Percentiles rank a stretch among this genome's conserved stretches.
Conservation (phyloP, 2,797 vertebrate genomes). For the Pterois miles region DNA sequence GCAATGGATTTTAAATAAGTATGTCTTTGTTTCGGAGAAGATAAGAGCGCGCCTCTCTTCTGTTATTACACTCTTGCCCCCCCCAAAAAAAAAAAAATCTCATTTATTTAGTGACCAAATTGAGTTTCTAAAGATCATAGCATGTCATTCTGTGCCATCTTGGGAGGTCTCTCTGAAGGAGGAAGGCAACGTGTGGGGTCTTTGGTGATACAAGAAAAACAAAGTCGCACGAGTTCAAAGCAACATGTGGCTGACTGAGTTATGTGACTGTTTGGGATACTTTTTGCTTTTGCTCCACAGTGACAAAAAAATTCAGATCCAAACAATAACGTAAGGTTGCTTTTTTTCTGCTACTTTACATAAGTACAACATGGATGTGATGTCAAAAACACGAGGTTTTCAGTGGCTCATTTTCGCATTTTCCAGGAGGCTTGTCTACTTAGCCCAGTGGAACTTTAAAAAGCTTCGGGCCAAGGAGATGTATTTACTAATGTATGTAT, state of each 20-base stretch:
- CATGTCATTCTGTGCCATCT: conserved; percentile 22
- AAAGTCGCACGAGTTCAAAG: conserved; percentile 24
- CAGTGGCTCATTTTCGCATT: conserved; percentile 35
- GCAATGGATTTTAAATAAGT: conserved; percentile 32
- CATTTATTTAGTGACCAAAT: conserved; percentile 57
- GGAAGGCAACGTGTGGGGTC: conserved; percentile 37
- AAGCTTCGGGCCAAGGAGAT: conserved; percentile 59
- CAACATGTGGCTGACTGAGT: background rate
- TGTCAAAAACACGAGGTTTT: conserved; percentile 44
- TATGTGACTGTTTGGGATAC: background rate
- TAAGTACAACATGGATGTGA: conserved; percentile 9
- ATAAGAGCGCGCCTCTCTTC: conserved; percentile 11
- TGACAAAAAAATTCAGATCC: too few species aligned
- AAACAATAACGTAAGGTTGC: too few species aligned
- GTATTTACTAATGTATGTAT: conserved; percentile 74
- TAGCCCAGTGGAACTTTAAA: conserved; percentile 56
- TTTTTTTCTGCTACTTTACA: background rate
- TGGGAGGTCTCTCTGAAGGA: conserved; percentile 60
- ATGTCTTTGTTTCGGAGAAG: conserved; percentile 43
- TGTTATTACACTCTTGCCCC: conserved; percentile 32
- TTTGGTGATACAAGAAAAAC: conserved; percentile 38
- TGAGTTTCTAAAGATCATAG: conserved; percentile 23
- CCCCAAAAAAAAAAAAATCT: conserved; percentile 14
- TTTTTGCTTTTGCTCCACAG: background rate
- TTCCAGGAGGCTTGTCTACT: conserved; percentile 42